These are phyloP conservation scores for Prunella strophiata DNA, from an alignment of 2,797 vertebrate genomes.

Conservation along the genomic window DNA sequence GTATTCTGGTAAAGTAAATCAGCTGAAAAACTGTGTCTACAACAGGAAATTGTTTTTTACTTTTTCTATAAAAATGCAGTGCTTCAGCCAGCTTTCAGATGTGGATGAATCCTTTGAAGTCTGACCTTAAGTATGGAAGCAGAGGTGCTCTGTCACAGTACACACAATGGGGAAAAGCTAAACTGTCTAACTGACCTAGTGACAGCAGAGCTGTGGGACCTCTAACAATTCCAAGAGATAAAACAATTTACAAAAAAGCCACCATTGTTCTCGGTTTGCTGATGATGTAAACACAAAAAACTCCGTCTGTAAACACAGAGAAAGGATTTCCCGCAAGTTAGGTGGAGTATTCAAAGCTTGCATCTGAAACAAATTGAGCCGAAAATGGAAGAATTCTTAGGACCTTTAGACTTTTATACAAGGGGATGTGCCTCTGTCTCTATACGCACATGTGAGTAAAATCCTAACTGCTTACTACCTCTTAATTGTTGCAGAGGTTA, in stretches of 20 bases:
- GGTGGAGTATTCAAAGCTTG: slow-evolving; percentile 35
- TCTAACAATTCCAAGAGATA: slow-evolving; percentile 39
- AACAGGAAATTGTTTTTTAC: neutral
- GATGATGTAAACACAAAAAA: slow-evolving; percentile 37
- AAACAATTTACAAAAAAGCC: neutral
- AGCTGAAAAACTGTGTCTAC: neutral
- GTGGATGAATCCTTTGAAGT: neutral
- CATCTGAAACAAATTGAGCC: neutral
- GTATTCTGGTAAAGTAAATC: neutral
- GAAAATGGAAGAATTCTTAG: neutral
- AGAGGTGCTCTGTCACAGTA: neutral
- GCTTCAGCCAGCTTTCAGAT: neutral
- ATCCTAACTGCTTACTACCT: neutral
- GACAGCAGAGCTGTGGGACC: slow-evolving; percentile 23
- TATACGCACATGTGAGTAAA: neutral
- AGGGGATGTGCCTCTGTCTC: neutral
- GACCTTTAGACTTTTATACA: neutral
- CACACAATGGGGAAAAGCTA: neutral
- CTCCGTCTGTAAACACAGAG: slow-evolving; percentile 36
- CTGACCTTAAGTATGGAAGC: neutral
- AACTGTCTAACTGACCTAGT: slow-evolving; percentile 22
- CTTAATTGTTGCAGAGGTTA: neutral
- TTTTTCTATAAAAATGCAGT: neutral
- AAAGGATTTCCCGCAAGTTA: slow-evolving; percentile 52
- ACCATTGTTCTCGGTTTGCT: slow-evolving; percentile 32